Percentiles rank a stretch among this genome's conserved stretches.
These are phyloP conservation scores for Clarias macrocephalus DNA, from an alignment of 2,113 vertebrate genomes.

Conservation along the genomic window DNA sequence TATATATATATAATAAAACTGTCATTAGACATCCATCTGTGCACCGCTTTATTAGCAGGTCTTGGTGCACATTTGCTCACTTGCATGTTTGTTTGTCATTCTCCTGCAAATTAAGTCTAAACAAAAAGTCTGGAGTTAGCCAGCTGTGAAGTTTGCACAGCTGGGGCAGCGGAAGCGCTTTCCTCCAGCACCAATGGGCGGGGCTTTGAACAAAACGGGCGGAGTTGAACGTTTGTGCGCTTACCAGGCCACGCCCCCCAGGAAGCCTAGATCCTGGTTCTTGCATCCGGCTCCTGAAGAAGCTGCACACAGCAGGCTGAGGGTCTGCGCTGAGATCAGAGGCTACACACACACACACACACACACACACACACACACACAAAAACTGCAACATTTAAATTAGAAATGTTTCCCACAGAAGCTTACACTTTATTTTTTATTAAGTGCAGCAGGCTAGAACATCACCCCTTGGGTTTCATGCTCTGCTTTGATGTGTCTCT, in stretches of 20 bases:
- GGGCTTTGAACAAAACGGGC: neutral
- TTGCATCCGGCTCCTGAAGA: constrained; percentile 31
- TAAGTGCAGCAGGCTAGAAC: neutral
- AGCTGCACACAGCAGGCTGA: neutral
- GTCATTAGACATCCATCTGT: too few species aligned
- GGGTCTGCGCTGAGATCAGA: neutral
- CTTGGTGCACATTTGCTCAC: neutral
- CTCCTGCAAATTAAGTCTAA: constrained; percentile 41
- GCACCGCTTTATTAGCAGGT: neutral
- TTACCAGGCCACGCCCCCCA: constrained; percentile 30
- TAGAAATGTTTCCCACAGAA: neutral
- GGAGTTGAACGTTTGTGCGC: neutral
- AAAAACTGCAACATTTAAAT: neutral
- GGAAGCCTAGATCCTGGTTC: constrained; percentile 37
- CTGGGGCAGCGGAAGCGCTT: constrained; percentile 21
- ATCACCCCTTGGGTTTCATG: neutral
- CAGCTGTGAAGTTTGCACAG: constrained; percentile 55
- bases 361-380: neutral
- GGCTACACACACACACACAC: neutral
- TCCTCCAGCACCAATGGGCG: constrained; percentile 7
- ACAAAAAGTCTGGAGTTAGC: constrained; percentile 2
- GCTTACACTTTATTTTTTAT: neutral
- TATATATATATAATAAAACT: too few species aligned
- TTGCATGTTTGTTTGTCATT: constrained; percentile 34
- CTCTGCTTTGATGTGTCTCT: neutral